Base-by-base conservation (phyloP, 2,113 vertebrate species). In the Columba janthina region DNA sequence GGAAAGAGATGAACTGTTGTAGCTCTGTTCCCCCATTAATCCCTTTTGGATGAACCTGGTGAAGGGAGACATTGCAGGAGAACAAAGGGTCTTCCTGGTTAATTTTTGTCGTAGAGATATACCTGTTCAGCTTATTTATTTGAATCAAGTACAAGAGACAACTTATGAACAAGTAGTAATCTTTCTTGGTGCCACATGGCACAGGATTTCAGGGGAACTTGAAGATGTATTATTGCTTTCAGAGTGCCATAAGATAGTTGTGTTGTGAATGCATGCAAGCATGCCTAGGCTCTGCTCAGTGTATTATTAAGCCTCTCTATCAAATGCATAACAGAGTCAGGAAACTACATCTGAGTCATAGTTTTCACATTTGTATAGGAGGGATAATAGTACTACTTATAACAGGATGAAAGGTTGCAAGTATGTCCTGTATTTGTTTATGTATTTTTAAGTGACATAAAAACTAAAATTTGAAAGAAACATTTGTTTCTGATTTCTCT, bases 341-440 rank as follows among this genome's bases (percentile, higher is more conserved):
- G 48, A 72, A 95, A 67, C 62, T 73, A 48, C 46, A 14, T 50
- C 87, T 89, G 70, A 95, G 66, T 94, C 86, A 90, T 32, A 60
- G 32, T 70, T 89, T 85, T 95, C 58, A 46, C 17, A 58, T 79
- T 79, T 89, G 62, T 80, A 54, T 72, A 40, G 50, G 20, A 64
- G 31, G 51, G 13, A 67, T 93, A 77, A 84, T 51, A 73, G 32
- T 66, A 38, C 28, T 83, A 28, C 69, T 92, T 85, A 14, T 1
- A 14, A 60, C 15, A 69, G n/a, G 28, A 66, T 69, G 57, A 79
- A 89, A 76, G 46, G 54, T 71, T 15, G 1, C 46, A 91, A 87
- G 12, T 34, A 22, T 72, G 44, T 51, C 17, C 31, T 7, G 1
- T 74, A 72, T 78, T 94, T 91, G 32, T 53, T 51, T 80, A 57